A percentile compares a stretch with the other conserved stretches of the same genome.
phyloP scores from a whole-genome alignment of 2,888 invertebrate genomes.

The Drosophila bunnanda region DNA sequence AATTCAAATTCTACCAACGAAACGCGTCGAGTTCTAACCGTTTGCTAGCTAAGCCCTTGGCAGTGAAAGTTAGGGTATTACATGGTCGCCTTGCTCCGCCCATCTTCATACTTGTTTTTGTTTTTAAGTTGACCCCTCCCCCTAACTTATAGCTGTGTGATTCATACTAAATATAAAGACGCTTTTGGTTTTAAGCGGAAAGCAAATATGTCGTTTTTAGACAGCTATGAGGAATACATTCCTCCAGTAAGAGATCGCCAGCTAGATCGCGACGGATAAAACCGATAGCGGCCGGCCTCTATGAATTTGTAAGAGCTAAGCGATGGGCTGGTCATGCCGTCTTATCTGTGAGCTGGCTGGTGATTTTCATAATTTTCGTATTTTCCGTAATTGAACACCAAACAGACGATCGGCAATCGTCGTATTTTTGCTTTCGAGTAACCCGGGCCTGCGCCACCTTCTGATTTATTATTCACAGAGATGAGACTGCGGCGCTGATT shows the following conservation, averaged over 20 bases:
- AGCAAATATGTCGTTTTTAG: not conserved
- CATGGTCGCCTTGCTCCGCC: conserved; percentile 32
- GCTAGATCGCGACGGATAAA: not conserved
- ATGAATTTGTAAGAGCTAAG: not conserved
- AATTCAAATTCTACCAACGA: not conserved
- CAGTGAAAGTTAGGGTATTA: conserved; percentile 46
- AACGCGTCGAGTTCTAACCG: not conserved
- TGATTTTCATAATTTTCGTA: conserved; percentile 2
- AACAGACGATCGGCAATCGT: conserved; percentile 17
- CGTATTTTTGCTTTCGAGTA: conserved; percentile 34
- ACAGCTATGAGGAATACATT: not conserved
- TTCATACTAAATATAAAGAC: conserved; percentile 73
- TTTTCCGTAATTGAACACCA: conserved; percentile 27
- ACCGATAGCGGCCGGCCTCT: not conserved
- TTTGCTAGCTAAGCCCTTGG: not conserved
- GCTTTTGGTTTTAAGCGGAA: conserved; percentile 37
- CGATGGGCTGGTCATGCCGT: not conserved
- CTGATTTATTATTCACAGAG: conserved; percentile 48
- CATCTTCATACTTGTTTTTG: conserved; percentile 51
- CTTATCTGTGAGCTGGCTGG: conserved; percentile 5
- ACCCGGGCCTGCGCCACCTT: conserved; percentile 41
- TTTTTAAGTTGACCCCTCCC: conserved; percentile 57
- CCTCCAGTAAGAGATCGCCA: not conserved
- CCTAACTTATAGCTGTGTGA: conserved; percentile 48
- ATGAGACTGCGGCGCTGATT: conserved; percentile 50